Evolutionary conservation across 2,888 invertebrate species (phyloP), one percentile per base, ranked within the genome.

Genomic region (Acleris holmiana): DNA sequence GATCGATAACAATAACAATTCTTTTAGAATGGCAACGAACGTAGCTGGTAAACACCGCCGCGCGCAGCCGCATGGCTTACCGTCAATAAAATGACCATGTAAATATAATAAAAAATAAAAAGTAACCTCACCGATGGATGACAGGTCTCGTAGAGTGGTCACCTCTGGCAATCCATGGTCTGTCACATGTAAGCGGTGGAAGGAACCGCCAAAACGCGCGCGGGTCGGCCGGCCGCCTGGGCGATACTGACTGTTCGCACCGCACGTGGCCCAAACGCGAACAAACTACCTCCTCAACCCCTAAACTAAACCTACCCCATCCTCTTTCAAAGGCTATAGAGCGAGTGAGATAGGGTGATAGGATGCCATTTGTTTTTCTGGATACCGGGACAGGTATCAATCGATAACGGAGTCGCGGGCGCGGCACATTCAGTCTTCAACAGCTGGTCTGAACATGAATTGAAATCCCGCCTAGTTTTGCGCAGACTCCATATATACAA

Each of bases 381-480:
- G 44, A 44, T 15, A n/a, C 44, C 44, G 44, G 44, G 17, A 79
- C 83, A 86, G 86, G 87, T 89, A 87, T 87, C 88, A 88, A 85
- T 89, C 90, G 90, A 91, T 91, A 89, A 89, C 89, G 89, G 89
- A 78, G 83, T 85, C 86, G 88, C 88, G 84, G 79, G 88, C 87
- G 87, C 87, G 86, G 79, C 85, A 85, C 91, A 90, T 90, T 91
- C 90, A 90, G 35, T 86, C 77, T 84, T 76, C 84, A 91, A 91
- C 91, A 91, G 91, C 91, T 91, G 91, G 84, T 84, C 89, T 90
- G 90, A 91, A 88, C 91, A 91, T 91, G 91, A 91, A 91, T 91
- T 85, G 88, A 82, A 76, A 73, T 73, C 78, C 71, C 73, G 70
- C 71, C 23, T 67, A 35, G 53, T 63, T 63, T 57, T 63, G 68